Percentiles rank a stretch among this genome's conserved stretches.
Conservation (phyloP, 2,113 vertebrate genomes). For the Empidonax traillii region DNA sequence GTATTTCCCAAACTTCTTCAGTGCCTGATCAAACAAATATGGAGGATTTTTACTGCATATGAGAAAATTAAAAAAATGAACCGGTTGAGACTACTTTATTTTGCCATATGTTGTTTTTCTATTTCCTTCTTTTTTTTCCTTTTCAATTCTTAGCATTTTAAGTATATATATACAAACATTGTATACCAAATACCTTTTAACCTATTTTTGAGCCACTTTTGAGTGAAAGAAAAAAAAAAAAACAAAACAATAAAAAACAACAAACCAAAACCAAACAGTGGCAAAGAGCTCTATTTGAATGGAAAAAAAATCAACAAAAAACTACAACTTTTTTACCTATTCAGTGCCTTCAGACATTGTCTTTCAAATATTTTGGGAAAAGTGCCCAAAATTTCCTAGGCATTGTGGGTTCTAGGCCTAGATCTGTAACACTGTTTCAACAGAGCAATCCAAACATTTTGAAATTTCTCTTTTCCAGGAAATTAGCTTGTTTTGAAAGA, state of each 20-base stretch:
- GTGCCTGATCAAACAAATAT: neutral
- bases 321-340: rapidly evolving
- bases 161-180: no score
- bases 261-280: neutral
- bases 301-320: neutral
- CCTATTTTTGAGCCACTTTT: no score
- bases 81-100: neutral
- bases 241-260: no score
- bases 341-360: rapidly evolving
- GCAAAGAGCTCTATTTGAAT: neutral
- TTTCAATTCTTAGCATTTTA: rapidly evolving
- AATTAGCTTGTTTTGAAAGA: neutral
- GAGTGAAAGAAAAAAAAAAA: no score
- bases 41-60: neutral
- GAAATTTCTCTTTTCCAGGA: neutral
- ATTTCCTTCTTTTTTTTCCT: neutral
- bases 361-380: neutral
- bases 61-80: neutral
- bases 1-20: neutral
- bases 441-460: neutral
- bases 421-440: neutral
- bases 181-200: no score
- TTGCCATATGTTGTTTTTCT: neutral
- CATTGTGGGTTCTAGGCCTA: neutral
- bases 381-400: neutral